These are phyloP conservation scores for Capromys pilorides DNA, from an alignment of 2,797 vertebrate species.

Conservation along the genomic window DNA sequence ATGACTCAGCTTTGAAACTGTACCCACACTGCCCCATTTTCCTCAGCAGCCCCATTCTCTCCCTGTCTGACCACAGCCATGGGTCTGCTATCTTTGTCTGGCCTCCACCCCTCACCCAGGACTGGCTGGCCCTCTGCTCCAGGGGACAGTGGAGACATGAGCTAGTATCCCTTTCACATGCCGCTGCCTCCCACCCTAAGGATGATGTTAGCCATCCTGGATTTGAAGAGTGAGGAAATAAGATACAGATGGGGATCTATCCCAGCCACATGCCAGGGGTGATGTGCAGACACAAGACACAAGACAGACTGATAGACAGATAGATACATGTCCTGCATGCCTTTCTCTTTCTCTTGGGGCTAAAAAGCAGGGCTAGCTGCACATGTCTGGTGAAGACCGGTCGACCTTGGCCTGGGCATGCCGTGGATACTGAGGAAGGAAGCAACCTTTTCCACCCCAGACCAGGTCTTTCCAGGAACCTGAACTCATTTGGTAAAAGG, in stretches of 20 bases:
- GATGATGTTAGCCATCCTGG: too few relatives aligned
- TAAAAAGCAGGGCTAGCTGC: not conserved
- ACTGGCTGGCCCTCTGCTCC: not conserved
- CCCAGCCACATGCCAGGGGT: not conserved
- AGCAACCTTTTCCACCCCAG: not conserved
- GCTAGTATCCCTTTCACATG: not conserved
- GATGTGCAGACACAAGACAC: not conserved
- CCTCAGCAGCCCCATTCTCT: rapidly evolving
- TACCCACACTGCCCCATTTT: not conserved
- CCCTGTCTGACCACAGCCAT: rapidly evolving
- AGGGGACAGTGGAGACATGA: not conserved
- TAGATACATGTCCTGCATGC: not conserved
- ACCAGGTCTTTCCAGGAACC: constrained; percentile 33
- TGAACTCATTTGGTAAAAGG: constrained; percentile 37
- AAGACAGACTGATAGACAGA: not conserved
- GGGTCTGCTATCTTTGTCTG: rapidly evolving
- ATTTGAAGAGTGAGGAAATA: not conserved
- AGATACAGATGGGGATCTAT: not conserved
- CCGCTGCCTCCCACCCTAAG: not conserved
- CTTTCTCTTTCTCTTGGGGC: not conserved
- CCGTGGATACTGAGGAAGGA: not conserved
- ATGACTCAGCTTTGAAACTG: not conserved
- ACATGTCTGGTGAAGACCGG: not conserved
- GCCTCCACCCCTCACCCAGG: not conserved
- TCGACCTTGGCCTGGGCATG: not conserved